phyloP scores from a whole-genome alignment of 2,113 vertebrate genomes.

The Theristicus caerulescens region DNA sequence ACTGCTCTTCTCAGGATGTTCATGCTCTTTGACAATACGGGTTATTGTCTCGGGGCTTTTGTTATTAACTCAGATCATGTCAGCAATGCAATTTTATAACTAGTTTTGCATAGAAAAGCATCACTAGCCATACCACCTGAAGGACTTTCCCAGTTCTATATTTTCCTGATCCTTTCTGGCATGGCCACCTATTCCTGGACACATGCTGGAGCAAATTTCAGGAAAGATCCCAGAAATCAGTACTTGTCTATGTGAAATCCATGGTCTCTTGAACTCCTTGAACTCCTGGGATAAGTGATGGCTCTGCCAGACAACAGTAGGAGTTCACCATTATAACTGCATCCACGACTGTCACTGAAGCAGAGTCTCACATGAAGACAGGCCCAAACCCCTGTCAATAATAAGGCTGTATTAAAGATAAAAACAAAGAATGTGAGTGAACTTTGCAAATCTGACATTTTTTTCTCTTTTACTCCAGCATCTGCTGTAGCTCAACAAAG shows the following conservation, averaged over 20 bases:
- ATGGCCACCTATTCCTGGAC: neutral
- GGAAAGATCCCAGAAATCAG: neutral
- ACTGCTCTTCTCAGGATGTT: neutral
- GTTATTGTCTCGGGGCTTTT: neutral
- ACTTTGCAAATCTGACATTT: neutral
- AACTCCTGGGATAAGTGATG: neutral
- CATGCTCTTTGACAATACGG: neutral
- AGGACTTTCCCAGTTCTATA: neutral
- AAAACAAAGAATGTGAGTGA: neutral
- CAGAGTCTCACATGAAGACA: neutral
- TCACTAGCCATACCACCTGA: neutral
- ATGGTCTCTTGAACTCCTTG: neutral
- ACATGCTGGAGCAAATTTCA: neutral
- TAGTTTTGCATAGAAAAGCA: neutral
- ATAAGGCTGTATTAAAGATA: neutral
- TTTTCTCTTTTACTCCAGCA: neutral
- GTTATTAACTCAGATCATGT: neutral
- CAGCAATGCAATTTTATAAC: neutral
- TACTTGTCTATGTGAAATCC: neutral
- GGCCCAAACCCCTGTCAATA: neutral
- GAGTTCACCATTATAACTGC: neutral
- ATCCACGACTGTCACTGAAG: neutral
- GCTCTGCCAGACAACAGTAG: neutral
- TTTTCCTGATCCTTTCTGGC: neutral
- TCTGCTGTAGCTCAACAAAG: neutral